Evolutionary conservation across 1,140 invertebrate species (phyloP), one percentile per base, ranked within the genome.

Genomic region (Oncopeltus fasciatus): DNA sequence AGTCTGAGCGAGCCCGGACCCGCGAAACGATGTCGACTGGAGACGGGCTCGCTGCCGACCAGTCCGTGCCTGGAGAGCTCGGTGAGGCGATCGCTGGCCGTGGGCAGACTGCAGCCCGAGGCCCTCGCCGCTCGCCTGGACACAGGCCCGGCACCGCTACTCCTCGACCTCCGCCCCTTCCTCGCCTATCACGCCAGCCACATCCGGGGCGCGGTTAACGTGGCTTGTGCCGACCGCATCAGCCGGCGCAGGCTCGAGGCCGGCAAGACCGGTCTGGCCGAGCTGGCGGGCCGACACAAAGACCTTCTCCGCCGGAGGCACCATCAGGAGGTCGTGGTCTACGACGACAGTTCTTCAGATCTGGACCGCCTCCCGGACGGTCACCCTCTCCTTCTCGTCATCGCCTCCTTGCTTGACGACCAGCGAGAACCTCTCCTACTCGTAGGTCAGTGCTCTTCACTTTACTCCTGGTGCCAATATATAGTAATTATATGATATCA

Each of bases 181-280:
- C 78, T 87, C 24, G 77, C 80, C 21, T 89, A 83, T 73, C 86
- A 87, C 69, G 76, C 80, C 28, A 80, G 79, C 65, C 87, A 90
- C 71, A 81, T 89, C 38, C 73, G 76, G 26, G 84, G 84, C 16
- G 82, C 86, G 18, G 80, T 88, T 61, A 88, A 88, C 73, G 77
- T 89, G 21, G 86, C 85, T 71, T 87, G 85, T 69, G 80, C 82
- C 1, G 86, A 88, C 71, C 73, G 86, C 33, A 83, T 87, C 70
- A 87, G 84, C 68, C 75, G 84, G 43, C 76, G 81, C 65, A 72
- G 86, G 21, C 74, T 89, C 60, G 83, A 85, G 69, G 77, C 79
- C 65, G 83, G 85, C 1, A 83, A 83, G 67, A 81, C 81, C 1
- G 78, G 76, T 1, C 72, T 87, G 11, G 80, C 81, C 20, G 86